Percentiles rank a stretch among this genome's conserved stretches.
phyloP scores from a whole-genome alignment of 2,113 vertebrate species.

The Sprattus sprattus region DNA sequence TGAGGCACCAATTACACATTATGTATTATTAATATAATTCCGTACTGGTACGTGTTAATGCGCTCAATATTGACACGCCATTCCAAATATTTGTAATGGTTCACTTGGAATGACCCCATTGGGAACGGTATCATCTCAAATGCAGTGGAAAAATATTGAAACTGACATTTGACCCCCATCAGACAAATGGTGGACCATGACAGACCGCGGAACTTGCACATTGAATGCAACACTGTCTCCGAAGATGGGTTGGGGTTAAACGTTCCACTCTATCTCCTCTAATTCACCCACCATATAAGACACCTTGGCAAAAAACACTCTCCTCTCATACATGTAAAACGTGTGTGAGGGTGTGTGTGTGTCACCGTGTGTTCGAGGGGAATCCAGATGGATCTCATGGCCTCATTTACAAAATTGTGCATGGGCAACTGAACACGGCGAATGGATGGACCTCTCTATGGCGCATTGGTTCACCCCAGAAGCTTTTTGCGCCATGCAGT shows the following conservation, averaged over 20 bases:
- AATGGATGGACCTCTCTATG: conserved; percentile 27
- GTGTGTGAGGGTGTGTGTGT: conserved; percentile 17
- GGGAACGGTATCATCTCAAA: conserved; percentile 16
- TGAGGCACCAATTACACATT: conserved; percentile 11
- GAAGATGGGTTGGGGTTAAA: conserved; percentile 43
- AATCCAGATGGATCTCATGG: conserved; percentile 32
- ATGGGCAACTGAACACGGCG: conserved; percentile 35
- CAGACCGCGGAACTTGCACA: conserved; percentile 26
- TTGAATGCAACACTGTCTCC: conserved; percentile 19
- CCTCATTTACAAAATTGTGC: conserved; percentile 50
- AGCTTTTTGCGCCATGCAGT: conserved; percentile 55
- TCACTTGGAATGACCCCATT: not conserved
- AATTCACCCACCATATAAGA: conserved; percentile 30
- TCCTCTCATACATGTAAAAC: conserved; percentile 31
- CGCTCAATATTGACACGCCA: conserved; percentile 38
- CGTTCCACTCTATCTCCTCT: conserved; percentile 19
- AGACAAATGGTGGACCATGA: conserved; percentile 37
- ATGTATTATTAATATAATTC: conserved; percentile 36
- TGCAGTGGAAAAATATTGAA: conserved; percentile 41
- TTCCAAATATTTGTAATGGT: conserved; percentile 42
- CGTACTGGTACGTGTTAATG: conserved; percentile 33
- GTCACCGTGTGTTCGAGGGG: conserved; percentile 14
- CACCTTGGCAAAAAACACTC: conserved; percentile 25
- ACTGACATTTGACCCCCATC: conserved; percentile 39
- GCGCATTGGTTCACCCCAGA: conserved; percentile 35